These are phyloP conservation scores for Taeniopygia guttata DNA, from an alignment of 2,797 vertebrate species.

Conservation along the genomic window DNA sequence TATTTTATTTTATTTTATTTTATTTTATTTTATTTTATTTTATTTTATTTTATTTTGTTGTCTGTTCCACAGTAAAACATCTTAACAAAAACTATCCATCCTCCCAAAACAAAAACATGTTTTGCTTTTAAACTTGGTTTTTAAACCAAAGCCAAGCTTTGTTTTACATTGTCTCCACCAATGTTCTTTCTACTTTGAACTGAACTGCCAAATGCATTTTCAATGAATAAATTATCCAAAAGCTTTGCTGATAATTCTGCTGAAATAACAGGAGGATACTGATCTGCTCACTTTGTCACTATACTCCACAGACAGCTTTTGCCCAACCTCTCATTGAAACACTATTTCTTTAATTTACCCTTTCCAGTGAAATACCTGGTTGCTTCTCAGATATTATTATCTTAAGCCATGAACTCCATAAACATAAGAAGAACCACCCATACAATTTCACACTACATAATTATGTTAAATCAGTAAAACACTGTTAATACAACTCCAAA, in stretches of 20 bases:
- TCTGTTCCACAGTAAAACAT: background rate
- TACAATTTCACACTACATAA: background rate
- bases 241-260: background rate
- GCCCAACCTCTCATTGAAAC: background rate
- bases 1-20: background rate
- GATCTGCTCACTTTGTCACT: background rate
- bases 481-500: background rate
- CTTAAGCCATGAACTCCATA: background rate
- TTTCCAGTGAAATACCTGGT: background rate
- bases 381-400: background rate
- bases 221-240: background rate
- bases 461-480: background rate
- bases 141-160: background rate
- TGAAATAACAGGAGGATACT: background rate
- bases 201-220: background rate
- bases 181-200: background rate
- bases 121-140: background rate
- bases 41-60: background rate
- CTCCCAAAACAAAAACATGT: background rate
- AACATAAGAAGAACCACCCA: background rate
- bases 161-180: background rate
- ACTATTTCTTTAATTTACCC: background rate
- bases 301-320: background rate
- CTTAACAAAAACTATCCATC: background rate
- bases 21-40: background rate